Conservation (phyloP, 2,888 invertebrate species). For the Watsonalla cultraria region DNA sequence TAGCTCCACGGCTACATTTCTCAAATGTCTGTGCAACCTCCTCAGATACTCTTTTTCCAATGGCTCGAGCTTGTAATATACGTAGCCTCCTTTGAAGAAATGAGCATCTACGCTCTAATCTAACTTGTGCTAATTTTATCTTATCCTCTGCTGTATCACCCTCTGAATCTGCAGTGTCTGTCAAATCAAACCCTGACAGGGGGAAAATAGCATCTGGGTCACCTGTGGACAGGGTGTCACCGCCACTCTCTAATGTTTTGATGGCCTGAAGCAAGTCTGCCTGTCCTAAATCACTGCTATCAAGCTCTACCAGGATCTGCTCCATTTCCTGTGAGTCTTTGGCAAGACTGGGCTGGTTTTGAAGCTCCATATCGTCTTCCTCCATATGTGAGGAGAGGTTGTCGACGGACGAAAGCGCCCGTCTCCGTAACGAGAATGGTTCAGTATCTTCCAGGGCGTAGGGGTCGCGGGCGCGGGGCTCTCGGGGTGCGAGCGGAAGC, state of each 20-base stretch:
- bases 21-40: constrained; percentile 83
- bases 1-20: constrained; percentile 85
- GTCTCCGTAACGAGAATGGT: constrained; percentile 50
- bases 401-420: constrained; percentile 73
- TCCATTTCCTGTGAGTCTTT: constrained; percentile 82
- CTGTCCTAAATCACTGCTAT: constrained; percentile 77
- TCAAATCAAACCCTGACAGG: constrained; percentile 59
- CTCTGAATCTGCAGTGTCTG: constrained; percentile 75
- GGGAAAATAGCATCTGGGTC: constrained; percentile 74
- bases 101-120: constrained; percentile 84
- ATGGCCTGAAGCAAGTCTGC: constrained; percentile 87
- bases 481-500: constrained; percentile 85
- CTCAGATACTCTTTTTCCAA: constrained; percentile 88
- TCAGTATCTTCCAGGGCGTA: constrained; percentile 43
- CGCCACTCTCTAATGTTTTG: constrained; percentile 83
- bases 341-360: constrained; percentile 75
- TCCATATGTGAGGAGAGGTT: constrained; percentile 77
- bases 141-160: constrained; percentile 74
- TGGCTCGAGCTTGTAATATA: constrained; percentile 85
- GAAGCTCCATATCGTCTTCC: constrained; percentile 79
- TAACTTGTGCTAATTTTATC: constrained; percentile 75
- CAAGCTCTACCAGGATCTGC: constrained; percentile 81
- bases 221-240: constrained; percentile 58
- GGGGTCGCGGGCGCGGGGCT: constrained; percentile 46
- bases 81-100: constrained; percentile 85